phyloP scores from a whole-genome alignment of 2,113 vertebrate genomes.

The Capreolus pygargus region DNA sequence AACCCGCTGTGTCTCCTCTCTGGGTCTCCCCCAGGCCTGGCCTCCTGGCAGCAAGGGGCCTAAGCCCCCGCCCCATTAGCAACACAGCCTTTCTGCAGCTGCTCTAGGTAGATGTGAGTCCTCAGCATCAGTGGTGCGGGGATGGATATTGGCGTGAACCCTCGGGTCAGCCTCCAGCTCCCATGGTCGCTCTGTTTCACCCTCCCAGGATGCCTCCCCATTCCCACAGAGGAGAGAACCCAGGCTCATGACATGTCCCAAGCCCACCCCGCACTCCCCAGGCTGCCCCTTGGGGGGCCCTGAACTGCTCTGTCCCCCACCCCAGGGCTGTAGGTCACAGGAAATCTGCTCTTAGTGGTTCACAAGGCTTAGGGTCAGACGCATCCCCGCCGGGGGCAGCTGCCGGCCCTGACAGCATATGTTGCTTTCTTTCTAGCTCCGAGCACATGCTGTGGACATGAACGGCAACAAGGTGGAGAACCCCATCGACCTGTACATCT shows the following conservation, averaged over 20 bases:
- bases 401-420: rapidly evolving
- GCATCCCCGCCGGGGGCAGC: rapidly evolving
- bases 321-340: rapidly evolving
- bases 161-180: not conserved
- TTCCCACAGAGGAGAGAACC: not conserved
- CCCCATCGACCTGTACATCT: constrained; percentile 98
- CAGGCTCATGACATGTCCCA: rapidly evolving
- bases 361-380: not conserved
- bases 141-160: not conserved
- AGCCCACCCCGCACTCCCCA: rapidly evolving
- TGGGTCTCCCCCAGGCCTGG: not conserved
- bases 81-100: not conserved
- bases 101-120: not conserved
- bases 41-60: not conserved
- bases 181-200: rapidly evolving
- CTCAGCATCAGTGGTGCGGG: not conserved
- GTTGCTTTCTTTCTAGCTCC: constrained; percentile 82
- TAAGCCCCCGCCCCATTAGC: not conserved
- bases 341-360: rapidly evolving
- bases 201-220: not conserved
- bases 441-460: constrained; percentile 97
- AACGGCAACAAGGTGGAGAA: constrained; percentile 99
- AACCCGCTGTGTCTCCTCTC: not conserved
- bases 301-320: rapidly evolving
- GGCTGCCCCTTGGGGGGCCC: not conserved